Evolutionary conservation across 2,113 vertebrate genomes (phyloP), one percentile per base, ranked within the genome.

Genomic region (Tachysurus fulvidraco): DNA sequence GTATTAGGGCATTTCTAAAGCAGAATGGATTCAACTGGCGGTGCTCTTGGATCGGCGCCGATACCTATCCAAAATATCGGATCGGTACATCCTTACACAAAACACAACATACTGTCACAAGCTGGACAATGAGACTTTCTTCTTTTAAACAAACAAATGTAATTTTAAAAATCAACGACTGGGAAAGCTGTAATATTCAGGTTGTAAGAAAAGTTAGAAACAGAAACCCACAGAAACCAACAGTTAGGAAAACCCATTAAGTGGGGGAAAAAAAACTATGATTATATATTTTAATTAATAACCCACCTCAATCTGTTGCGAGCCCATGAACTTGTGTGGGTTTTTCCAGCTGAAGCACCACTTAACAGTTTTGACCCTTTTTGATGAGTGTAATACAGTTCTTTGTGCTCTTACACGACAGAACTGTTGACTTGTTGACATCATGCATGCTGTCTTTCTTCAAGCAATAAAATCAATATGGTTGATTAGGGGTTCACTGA

Each of bases 361-460:
- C 78, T 80, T 1, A 10, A 41, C 78, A 13, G 28, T 59, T 52
- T 74, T 57, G 77, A 55, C 50, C n/a, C 7, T 5, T 7, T 41
- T 80, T 21, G n/a, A 54, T 59, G 28, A 8, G 21, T 59, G n/a
- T 4, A 1, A 10, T 21, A 10, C 52, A 80, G 28, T 36, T 23
- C 0, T 36, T 59, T 23, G 19, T 59, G 54, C 55, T 59, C 19
- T 21, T 19, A 41, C 54, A 55, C 46, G 57, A 36, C 28, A 36
- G 76, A 50, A 30, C 57, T 55, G n/a, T 59, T 80, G 78, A 80
- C 28, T 59, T 80, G 52, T 21, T 79, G 52, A 79, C 52, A 57
- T 79, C 16, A 3, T 79, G n/a, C 52, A 19, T 14, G 21, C 25
- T 14, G 44, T 16, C 8, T 19, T 57, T 30, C 17, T 78, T 30